phyloP scores from a whole-genome alignment of 2,113 vertebrate species.

The Daubentonia madagascariensis region DNA sequence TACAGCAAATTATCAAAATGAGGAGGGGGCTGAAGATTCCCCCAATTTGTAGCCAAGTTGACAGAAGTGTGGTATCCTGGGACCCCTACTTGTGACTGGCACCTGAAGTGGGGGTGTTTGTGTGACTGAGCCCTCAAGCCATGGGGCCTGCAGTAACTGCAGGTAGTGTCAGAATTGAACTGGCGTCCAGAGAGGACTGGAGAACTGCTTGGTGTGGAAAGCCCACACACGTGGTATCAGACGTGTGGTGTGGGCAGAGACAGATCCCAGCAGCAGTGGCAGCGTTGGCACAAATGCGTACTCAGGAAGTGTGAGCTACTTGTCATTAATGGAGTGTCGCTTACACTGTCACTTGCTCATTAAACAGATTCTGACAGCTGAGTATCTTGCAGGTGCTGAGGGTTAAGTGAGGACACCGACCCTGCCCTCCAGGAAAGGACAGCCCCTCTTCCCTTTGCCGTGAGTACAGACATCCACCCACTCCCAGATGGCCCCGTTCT shows the following conservation, averaged over 20 bases:
- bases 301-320: too few species aligned
- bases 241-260: background rate
- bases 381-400: rapidly evolving
- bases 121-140: too few species aligned
- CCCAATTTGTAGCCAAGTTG: background rate
- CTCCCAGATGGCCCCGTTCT: background rate
- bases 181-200: background rate
- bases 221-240: background rate
- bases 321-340: rapidly evolving
- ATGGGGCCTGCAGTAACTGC: too few species aligned
- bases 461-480: background rate
- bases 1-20: background rate
- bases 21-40: background rate
- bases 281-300: rapidly evolving
- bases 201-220: background rate
- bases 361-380: background rate
- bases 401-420: too few species aligned
- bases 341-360: rapidly evolving
- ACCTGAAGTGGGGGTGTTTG: background rate
- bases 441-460: background rate
- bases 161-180: background rate
- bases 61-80: background rate
- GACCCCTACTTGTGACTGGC: background rate
- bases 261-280: background rate
- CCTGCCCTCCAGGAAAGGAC: background rate